These are phyloP conservation scores for Dendropsophus ebraccatus DNA, from an alignment of 2,113 vertebrate genomes.

Conservation along the genomic window DNA sequence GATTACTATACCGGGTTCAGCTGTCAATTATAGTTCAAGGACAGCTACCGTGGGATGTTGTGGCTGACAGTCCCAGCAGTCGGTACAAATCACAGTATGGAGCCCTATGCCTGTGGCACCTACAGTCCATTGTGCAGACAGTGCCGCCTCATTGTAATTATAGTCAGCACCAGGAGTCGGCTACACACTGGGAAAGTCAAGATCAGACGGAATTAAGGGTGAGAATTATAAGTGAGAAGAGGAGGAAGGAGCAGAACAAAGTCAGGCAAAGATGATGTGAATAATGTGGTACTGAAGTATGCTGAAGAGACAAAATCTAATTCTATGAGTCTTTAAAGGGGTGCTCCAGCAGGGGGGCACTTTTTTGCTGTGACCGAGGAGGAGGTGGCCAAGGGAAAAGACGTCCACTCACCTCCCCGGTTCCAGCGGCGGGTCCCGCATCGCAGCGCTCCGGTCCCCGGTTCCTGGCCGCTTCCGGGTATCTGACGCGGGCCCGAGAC, in stretches of 20 bases:
- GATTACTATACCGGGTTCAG: background rate
- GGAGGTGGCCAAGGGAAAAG: no score
- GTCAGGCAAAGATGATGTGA: background rate
- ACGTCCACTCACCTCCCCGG: no score
- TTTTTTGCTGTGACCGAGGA: no score
- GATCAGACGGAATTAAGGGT: conserved; percentile 30
- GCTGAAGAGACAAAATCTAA: background rate
- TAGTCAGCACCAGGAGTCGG: background rate
- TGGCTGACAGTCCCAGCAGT: conserved; percentile 13
- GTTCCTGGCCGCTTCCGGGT: no score
- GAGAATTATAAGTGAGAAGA: conserved; percentile 33
- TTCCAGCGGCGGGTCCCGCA: no score
- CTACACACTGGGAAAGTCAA: background rate
- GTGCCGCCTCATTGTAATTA: conserved; percentile 11
- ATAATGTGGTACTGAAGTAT: background rate
- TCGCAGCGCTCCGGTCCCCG: no score
- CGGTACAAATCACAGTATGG: conserved; percentile 24
- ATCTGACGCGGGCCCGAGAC: no score
- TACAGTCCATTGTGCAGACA: background rate
- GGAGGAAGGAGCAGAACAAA: background rate
- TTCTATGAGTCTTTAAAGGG: background rate
- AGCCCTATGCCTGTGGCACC: conserved; percentile 11
- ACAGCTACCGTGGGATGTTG: background rate
- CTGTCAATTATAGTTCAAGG: conserved; percentile 24
- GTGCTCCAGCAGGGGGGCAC: no score